These are phyloP conservation scores for Polymixis lichenea DNA, from an alignment of 2,888 invertebrate genomes.

Conservation along the genomic window DNA sequence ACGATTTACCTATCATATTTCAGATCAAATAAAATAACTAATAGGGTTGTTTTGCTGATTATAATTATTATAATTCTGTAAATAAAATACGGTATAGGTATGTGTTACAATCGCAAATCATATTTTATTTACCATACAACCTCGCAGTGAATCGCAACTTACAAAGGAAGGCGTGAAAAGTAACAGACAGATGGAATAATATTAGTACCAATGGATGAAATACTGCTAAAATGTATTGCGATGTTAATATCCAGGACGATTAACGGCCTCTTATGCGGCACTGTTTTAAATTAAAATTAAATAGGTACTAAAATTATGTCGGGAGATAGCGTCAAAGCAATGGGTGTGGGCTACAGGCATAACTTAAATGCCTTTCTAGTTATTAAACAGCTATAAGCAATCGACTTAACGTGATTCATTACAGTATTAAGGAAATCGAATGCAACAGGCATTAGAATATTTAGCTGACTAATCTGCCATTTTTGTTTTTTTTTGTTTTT, in stretches of 20 bases:
- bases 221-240: background rate
- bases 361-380: background rate
- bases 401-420: constrained; percentile 10
- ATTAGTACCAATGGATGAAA: background rate
- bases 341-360: background rate
- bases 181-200: background rate
- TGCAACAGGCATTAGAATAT: background rate
- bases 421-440: background rate
- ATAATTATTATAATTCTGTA: too few species aligned
- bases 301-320: background rate
- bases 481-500: too few species aligned
- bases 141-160: too few species aligned
- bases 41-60: too few species aligned
- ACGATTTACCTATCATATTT: too few species aligned
- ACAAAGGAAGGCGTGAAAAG: too few species aligned
- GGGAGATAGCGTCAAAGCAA: background rate
- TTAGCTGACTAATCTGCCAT: background rate
- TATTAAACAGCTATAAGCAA: constrained; percentile 1
- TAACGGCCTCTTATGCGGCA: background rate
- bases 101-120: too few species aligned
- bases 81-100: too few species aligned
- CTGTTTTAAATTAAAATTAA: constrained; percentile 26
- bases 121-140: too few species aligned
- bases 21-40: too few species aligned
- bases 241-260: background rate